Evolutionary conservation across 2,797 vertebrate species (phyloP), one percentile per base, ranked within the genome.

Genomic region (Lutjanus argentimaculatus): DNA sequence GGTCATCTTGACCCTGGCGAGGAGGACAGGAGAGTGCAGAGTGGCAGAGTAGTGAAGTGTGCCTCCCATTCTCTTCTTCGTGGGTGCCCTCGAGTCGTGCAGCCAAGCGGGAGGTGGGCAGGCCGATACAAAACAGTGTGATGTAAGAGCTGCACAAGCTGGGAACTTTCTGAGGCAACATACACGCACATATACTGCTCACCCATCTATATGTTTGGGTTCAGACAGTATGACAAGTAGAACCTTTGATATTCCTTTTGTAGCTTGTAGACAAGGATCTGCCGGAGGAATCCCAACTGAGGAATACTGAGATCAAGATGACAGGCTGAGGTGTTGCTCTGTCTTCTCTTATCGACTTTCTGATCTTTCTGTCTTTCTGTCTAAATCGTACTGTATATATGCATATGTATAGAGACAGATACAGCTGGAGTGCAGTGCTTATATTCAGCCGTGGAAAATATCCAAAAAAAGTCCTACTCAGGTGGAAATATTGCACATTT

Each of bases 71-170:
- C 79, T 89, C 71, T 74, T 42, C 75, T 71, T 68, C 7, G 5
- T 22, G 30, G 62, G 58, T 87, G 88, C 85, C 90, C 92, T 82
- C 56, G 63, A 84, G 89, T 58, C 6, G 9, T 40, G 82, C 88
- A 92, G 71, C 52, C 67, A 75, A 80, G 88, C 67, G 16, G 79
- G 65, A 75, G 73, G 67, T 25, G 53, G 78, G 75, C 79, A 55
- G 72, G 77, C 56, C 72, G 8, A 77, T 70, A 89, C 88, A 89
- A 89, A 87, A 77, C 61, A 72, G 21, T 21, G 65, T 90, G 86
- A 91, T 82, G 83, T 88, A 85, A 89, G 81, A 87, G 69, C 70
- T 78, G 72, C 57, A 83, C 76, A 83, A 68, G 70, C 72, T 57
- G 62, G 45, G 65, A 84, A 71, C 76, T 80, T 89, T 89, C 79